phyloP scores from a whole-genome alignment of 2,797 vertebrate genomes.

The Cichlasoma orientale region DNA sequence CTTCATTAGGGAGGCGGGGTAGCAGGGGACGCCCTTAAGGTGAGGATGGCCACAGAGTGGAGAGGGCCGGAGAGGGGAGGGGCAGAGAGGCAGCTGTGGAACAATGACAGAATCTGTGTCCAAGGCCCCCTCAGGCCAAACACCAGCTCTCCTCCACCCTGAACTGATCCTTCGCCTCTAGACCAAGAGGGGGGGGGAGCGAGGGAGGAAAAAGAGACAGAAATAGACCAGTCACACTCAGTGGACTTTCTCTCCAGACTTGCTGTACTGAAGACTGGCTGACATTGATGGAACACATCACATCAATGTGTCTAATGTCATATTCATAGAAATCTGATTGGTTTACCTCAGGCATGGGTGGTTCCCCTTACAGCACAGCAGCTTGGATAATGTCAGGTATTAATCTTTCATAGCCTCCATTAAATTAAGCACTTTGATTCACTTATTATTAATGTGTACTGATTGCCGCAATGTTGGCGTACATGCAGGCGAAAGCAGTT shows the following conservation, averaged over 20 bases:
- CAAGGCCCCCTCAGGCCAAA: slow-evolving; percentile 76
- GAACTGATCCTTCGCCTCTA: slow-evolving; percentile 77
- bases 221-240: slow-evolving; percentile 75
- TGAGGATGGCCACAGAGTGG: slow-evolving; percentile 71
- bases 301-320: slow-evolving; percentile 74
- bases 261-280: slow-evolving; percentile 52
- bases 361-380: slow-evolving; percentile 66
- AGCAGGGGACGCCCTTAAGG: slow-evolving; percentile 77
- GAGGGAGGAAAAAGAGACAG: slow-evolving; percentile 43
- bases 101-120: slow-evolving; percentile 83
- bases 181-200: slow-evolving; percentile 38
- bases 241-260: slow-evolving; percentile 62
- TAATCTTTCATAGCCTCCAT: slow-evolving; percentile 79
- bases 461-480: slow-evolving; percentile 71
- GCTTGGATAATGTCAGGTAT: slow-evolving; percentile 80
- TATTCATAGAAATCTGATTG: slow-evolving; percentile 76
- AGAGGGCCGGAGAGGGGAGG: slow-evolving; percentile 13
- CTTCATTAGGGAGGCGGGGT: slow-evolving; percentile 81
- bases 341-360: slow-evolving; percentile 71
- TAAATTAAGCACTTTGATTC: slow-evolving; percentile 81
- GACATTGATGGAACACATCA: slow-evolving; percentile 70
- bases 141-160: slow-evolving; percentile 79
- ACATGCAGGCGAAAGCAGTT: slow-evolving; percentile 51
- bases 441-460: slow-evolving; percentile 80
- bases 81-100: slow-evolving; percentile 78